Conservation (phyloP, 1,140 invertebrate species). For the Philotrypesis tridentata region DNA sequence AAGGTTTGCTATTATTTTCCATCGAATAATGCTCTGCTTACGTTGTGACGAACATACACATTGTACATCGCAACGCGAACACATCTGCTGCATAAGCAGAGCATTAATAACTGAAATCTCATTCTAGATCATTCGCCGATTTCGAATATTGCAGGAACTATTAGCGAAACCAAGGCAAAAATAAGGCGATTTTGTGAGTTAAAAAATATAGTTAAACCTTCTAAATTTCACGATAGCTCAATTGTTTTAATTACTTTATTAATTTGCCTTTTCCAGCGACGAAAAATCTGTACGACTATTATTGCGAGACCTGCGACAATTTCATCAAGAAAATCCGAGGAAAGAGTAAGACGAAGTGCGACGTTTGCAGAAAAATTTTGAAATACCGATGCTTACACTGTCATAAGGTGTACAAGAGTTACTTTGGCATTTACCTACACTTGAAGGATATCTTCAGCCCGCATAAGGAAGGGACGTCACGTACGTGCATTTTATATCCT, state of each 20-base stretch:
- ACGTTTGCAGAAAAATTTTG: background rate
- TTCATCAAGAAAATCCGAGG: background rate
- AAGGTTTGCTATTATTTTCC: too few relatives aligned
- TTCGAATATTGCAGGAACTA: background rate
- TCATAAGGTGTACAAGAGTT: background rate
- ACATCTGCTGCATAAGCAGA: too few relatives aligned
- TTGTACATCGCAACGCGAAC: too few relatives aligned
- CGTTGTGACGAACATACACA: too few relatives aligned
- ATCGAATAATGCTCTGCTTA: too few relatives aligned
- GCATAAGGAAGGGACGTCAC: background rate
- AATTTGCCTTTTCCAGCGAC: background rate
- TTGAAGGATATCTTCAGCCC: background rate
- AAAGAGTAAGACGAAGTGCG: background rate
- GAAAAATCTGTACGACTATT: slow-evolving; percentile 8
- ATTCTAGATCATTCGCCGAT: background rate
- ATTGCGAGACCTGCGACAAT: background rate
- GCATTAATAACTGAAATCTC: too few relatives aligned
- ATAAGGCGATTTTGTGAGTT: background rate
- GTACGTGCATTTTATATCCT: too few relatives aligned
- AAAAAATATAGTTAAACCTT: too few relatives aligned
- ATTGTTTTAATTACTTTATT: too few relatives aligned
- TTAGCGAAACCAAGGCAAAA: background rate
- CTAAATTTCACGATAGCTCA: too few relatives aligned
- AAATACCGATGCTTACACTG: background rate
- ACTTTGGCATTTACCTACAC: background rate